Conservation (phyloP, 2,797 vertebrate species). For the Petrocephalus schoutedeni region DNA sequence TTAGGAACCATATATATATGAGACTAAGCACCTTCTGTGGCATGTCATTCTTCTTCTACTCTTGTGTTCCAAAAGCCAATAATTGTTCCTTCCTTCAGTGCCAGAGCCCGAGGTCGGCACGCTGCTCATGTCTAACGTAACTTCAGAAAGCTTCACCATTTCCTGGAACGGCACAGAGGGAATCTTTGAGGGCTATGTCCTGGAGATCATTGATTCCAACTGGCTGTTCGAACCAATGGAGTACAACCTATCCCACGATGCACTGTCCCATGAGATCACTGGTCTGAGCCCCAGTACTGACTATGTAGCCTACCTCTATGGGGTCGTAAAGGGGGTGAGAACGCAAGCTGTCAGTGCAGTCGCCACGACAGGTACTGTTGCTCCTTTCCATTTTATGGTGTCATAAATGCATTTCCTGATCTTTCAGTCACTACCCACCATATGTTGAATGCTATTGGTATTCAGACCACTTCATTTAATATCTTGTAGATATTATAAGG, state of each 20-base stretch:
- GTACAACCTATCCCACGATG: slow-evolving; percentile 72
- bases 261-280: slow-evolving; percentile 67
- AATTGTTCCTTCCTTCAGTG: slow-evolving; percentile 70
- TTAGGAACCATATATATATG: neutral
- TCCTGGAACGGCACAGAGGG: slow-evolving; percentile 75
- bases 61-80: slow-evolving; percentile 41
- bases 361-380: slow-evolving; percentile 81
- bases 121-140: slow-evolving; percentile 75
- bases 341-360: slow-evolving; percentile 76
- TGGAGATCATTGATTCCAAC: slow-evolving; percentile 96
- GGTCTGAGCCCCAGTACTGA: slow-evolving; percentile 84
- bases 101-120: slow-evolving; percentile 70
- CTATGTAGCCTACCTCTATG: slow-evolving; percentile 91
- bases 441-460: neutral
- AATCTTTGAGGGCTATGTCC: slow-evolving; percentile 76
- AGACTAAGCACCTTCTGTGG: neutral
- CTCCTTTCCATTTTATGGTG: slow-evolving; percentile 6
- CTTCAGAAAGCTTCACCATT: slow-evolving; percentile 82
- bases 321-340: slow-evolving; percentile 67
- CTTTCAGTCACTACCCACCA: neutral
- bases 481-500: neutral
- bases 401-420: neutral
- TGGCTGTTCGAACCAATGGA: slow-evolving; percentile 78
- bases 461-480: neutral
- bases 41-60: neutral